Percentiles rank a stretch among this genome's conserved stretches.
phyloP scores from a whole-genome alignment of 2,113 vertebrate genomes.

The Onychostoma macrolepis region DNA sequence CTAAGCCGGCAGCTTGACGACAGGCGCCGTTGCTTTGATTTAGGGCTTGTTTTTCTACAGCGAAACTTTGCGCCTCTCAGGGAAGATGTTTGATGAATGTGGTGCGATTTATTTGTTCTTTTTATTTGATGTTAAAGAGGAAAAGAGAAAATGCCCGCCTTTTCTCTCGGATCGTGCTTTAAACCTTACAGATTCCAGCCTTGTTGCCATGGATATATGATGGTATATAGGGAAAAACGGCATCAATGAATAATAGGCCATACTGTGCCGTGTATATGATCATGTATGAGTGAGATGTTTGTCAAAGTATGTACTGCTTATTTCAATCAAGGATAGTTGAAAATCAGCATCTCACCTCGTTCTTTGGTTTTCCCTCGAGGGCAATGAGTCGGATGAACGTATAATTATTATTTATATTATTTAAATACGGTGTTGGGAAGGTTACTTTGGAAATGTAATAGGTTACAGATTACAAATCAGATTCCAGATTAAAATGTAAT shows the following conservation, averaged over 20 bases:
- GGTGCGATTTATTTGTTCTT: conserved; percentile 38
- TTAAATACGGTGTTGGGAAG: too few relatives aligned
- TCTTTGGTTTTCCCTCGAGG: conserved; percentile 32
- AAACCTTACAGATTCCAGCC: background rate
- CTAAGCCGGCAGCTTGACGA: conserved; percentile 12
- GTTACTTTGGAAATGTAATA: too few relatives aligned
- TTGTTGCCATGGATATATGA: conserved; percentile 42
- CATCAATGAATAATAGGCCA: conserved; percentile 33
- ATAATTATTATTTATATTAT: background rate
- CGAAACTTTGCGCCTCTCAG: conserved; percentile 5
- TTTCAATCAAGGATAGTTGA: background rate
- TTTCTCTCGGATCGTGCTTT: conserved; percentile 7
- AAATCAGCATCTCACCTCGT: background rate
- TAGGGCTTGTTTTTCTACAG: conserved; percentile 34
- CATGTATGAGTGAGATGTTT: background rate
- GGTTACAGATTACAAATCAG: too few relatives aligned
- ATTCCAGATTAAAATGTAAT: too few relatives aligned
- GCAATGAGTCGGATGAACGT: background rate
- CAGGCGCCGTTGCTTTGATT: conserved; percentile 42
- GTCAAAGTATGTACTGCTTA: background rate
- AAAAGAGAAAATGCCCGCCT: background rate
- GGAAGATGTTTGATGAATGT: conserved; percentile 42
- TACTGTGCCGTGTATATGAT: background rate
- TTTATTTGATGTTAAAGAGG: conserved; percentile 40
- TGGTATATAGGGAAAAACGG: conserved; percentile 13